Evolutionary conservation across 2,797 vertebrate species (phyloP), one percentile per base, ranked within the genome.

Genomic region (Phylloscopus collybita): DNA sequence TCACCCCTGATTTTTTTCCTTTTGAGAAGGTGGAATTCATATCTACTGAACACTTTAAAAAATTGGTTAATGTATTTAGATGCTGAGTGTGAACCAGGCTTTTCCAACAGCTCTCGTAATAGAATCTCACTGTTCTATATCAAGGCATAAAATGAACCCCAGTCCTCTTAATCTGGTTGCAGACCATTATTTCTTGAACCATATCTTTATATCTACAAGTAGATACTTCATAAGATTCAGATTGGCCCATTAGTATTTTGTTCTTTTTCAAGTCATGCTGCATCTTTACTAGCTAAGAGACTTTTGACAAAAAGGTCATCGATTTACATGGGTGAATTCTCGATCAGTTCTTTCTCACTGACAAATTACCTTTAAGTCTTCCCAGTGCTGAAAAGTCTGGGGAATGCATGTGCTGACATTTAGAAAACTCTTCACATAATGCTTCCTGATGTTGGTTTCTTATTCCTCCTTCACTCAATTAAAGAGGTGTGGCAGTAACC

Each of bases 301-400:
- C 84, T 96, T 96, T 94, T 94, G 95, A 92, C 95, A 95, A 93
- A 97, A 97, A 96, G 96, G 96, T 97, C 96, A 97, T 95, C 80
- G 93, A 97, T 97, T 96, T 96, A 96, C 96, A 96, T 97, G 96
- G 96, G 90, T 93, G 93, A 97, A 97, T 97, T 90, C 94, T 97
- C 49, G 74, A 97, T 96, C 93, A 96, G 90, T 96, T 97, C 95
- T 87, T 95, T 88, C 88, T 92, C 92, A 65, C 96, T 96, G 96
- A 97, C 96, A 97, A 97, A 97, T 97, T 97, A 95, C 96, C 96
- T 96, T 76, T 92, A 96, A 94, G 92, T 93, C 93, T 95, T 96
- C 71, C 82, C 64, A 88, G 61, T 87, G 71, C 93, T 88, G 88
- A 87, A 86, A 94, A 96, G 88, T 88, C 95, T 92, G 83, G 86